Evolutionary conservation across 2,888 invertebrate species (phyloP), one percentile per base, ranked within the genome.

Genomic region (Sphaeridia pumilis): DNA sequence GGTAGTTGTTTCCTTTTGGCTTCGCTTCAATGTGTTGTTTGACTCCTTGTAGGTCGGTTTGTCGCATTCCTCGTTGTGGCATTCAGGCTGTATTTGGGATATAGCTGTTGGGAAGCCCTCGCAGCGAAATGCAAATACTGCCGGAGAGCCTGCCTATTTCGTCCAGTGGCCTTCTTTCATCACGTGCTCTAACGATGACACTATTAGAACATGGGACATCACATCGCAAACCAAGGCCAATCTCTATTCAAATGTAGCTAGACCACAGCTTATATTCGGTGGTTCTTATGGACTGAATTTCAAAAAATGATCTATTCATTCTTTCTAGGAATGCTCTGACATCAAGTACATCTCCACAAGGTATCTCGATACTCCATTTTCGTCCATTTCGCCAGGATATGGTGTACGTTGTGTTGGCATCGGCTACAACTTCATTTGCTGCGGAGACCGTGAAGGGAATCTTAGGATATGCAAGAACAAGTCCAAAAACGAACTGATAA

Each of bases 21-120:
- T n/a, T n/a, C n/a, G n/a, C n/a, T n/a, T n/a, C n/a, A n/a, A n/a
- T n/a, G n/a, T n/a, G n/a, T n/a, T n/a, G n/a, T n/a, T n/a, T n/a
- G n/a, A n/a, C n/a, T n/a, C n/a, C n/a, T 38, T 38, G 22, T 72
- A 83, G 80, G 82, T 94, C 49, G 93, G 93, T 63, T 94, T 95
- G 71, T 85, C 87, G 10, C 86, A 89, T 72, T 94, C 94, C 17
- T 93, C 88, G 67, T 76, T 97, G 24, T 95, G 85, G 73, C 97
- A 98, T 74, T 92, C 93, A 49, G 92, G 93, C 12, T 92, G 94
- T 71, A 92, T 97, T 64, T 97, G 95, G 93, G 93, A 92, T 57
- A 83, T 97, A 60, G 95, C 97, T 73, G 88, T 90, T 27, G 62
- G 61, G 35, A 28, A 21, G 49, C 46, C 53, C 42, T 24, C 52